Evolutionary conservation across 2,888 invertebrate species (phyloP).

Genomic region (Trileptium ribeirensis): DNA sequence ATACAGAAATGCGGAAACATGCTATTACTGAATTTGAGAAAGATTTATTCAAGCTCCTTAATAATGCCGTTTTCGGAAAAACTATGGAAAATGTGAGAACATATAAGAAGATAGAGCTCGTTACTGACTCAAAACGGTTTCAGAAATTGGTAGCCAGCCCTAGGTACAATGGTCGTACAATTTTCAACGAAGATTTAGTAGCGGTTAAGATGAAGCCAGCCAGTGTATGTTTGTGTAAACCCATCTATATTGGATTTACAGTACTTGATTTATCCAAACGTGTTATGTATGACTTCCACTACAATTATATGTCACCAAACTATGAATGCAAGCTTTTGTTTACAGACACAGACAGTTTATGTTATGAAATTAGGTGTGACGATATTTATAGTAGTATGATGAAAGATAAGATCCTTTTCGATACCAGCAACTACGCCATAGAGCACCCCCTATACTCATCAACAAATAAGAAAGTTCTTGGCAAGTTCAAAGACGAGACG

Average conservation of each 20-base stretch:
- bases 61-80: too few species aligned
- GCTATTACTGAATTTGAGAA: not conserved
- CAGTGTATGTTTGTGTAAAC: not conserved
- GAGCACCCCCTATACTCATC: not conserved
- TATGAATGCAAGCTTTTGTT: not conserved
- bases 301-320: constrained; percentile 20
- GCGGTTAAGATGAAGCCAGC: not conserved
- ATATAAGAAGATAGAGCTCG: not conserved
- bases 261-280: too few species aligned
- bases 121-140: not conserved
- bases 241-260: not conserved
- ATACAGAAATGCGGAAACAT: constrained; percentile 15
- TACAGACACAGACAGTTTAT: not conserved
- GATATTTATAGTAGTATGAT: not conserved
- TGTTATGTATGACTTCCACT: constrained; percentile 35
- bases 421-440: not conserved
- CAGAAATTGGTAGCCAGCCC: not conserved
- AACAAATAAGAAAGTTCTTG: not conserved
- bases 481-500: not conserved
- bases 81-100: not conserved
- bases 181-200: not conserved
- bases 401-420: not conserved
- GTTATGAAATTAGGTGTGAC: not conserved
- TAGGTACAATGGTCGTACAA: not conserved
- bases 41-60: too few species aligned